These are phyloP conservation scores for Trichopoda pennipes DNA, from an alignment of 2,888 invertebrate genomes.

Conservation along the genomic window DNA sequence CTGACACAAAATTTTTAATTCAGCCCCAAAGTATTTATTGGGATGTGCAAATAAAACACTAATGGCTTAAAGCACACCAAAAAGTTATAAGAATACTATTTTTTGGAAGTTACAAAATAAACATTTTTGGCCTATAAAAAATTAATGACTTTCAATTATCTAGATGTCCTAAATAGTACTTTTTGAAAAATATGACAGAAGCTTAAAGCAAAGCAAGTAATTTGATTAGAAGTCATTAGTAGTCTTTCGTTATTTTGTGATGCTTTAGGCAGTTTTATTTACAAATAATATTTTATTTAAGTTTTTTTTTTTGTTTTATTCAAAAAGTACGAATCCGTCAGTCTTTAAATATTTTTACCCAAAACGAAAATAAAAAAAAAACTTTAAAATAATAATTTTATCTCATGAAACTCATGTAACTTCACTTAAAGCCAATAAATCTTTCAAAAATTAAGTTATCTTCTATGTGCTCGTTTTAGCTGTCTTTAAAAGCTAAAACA, in stretches of 20 bases:
- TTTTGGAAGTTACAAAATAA: too few relatives aligned
- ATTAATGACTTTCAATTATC: too few relatives aligned
- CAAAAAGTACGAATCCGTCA: neutral
- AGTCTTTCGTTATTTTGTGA: neutral
- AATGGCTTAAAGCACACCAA: too few relatives aligned
- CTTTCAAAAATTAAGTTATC: neutral
- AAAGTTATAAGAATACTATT: too few relatives aligned
- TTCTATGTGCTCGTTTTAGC: neutral
- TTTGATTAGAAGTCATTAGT: too few relatives aligned
- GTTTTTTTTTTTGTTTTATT: neutral
- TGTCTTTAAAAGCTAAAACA: constrained; percentile 1
- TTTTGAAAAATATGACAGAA: too few relatives aligned
- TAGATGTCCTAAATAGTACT: too few relatives aligned
- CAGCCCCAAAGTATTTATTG: too few relatives aligned
- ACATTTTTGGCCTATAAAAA: too few relatives aligned
- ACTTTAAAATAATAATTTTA: constrained; percentile 5
- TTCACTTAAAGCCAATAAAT: constrained; percentile 1
- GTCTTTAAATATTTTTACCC: neutral
- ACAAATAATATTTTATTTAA: neutral
- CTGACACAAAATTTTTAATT: too few relatives aligned
- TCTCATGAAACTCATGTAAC: constrained; percentile 2
- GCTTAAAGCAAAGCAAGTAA: too few relatives aligned
- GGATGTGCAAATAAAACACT: too few relatives aligned
- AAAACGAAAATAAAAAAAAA: neutral
- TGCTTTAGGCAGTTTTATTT: neutral